Conservation (phyloP, 2,113 vertebrate genomes). For the Papio anubis region DNA sequence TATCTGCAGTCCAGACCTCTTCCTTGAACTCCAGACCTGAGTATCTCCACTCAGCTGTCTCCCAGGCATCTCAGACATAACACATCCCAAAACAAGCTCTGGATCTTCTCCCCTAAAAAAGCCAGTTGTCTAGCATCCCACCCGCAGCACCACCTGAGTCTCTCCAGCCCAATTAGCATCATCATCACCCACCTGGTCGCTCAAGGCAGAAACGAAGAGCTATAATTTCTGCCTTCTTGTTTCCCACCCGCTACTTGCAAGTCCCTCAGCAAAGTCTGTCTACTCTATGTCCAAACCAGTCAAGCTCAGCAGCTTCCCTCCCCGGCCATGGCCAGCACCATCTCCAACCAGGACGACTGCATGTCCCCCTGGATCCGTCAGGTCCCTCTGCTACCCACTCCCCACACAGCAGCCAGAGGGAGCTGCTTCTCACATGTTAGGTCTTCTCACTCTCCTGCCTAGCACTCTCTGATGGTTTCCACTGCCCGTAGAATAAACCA, state of each 20-base stretch:
- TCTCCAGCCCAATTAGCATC: background rate
- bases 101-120: background rate
- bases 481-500: background rate
- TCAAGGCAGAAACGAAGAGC: too few species aligned
- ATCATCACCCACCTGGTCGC: fast-evolving
- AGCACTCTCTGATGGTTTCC: background rate
- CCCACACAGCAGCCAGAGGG: background rate
- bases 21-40: background rate
- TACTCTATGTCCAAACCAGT: fast-evolving
- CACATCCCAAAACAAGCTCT: too few species aligned
- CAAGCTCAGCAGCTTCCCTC: background rate
- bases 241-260: background rate
- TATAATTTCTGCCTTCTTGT: background rate
- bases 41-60: too few species aligned
- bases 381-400: background rate
- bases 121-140: fast-evolving
- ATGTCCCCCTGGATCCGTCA: background rate
- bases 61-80: background rate
- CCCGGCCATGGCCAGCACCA: fast-evolving
- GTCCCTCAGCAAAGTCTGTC: background rate
- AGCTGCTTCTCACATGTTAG: background rate
- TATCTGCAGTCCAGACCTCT: background rate
- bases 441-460: background rate
- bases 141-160: background rate
- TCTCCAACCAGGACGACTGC: background rate